Base-by-base conservation (phyloP, 2,797 vertebrate genomes). In the Semaprochilodus insignis region DNA sequence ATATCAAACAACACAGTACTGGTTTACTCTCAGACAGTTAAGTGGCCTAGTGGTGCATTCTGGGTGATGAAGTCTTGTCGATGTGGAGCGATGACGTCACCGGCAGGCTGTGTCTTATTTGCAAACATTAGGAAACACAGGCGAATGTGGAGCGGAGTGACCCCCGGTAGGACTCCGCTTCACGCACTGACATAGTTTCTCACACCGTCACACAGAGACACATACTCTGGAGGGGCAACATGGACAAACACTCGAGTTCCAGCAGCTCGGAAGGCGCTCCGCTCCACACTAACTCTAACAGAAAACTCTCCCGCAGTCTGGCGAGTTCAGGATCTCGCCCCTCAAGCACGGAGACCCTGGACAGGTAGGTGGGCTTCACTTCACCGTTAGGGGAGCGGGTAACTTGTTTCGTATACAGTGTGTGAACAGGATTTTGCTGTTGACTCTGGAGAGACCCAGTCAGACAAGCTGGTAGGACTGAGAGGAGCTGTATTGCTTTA, bases 221-320 rank as follows among this genome's bases (percentile, higher is more conserved):
- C 62, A 5, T 14, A 57, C 48, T 31, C 16, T 31, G 17, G 21
- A 54, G 62, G 27, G 0, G 36, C 8, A 6, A 78, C 21, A 86
- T 88, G 85, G 87, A 88, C 6, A 86, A 85, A 65, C 60, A 77
- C 23, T 31, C 77, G 54, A 86, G 51, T 16, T 66, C 55, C 63
- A 74, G 16, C 70, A 60, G 52, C 23, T 34, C 62, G 31, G 76
- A 73, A 16, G 62, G 25, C 17, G 36, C 54, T 16, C 23, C 70
- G n/a, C 21, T 17, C 59, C 77, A 75, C 27, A 52, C 71, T 5
- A 78, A 48, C 40, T 65, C 77, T 6, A 72, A 52, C 74, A 75
- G 78, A 77, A 77, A 81, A 40, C 65, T 25, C 17, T 63, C 57
- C 1, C 66, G 83, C 17, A 72, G 48, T 25, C 59, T 74, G 14